Base-by-base conservation (phyloP, 2,888 invertebrate genomes). In the Melanostoma scalare region DNA sequence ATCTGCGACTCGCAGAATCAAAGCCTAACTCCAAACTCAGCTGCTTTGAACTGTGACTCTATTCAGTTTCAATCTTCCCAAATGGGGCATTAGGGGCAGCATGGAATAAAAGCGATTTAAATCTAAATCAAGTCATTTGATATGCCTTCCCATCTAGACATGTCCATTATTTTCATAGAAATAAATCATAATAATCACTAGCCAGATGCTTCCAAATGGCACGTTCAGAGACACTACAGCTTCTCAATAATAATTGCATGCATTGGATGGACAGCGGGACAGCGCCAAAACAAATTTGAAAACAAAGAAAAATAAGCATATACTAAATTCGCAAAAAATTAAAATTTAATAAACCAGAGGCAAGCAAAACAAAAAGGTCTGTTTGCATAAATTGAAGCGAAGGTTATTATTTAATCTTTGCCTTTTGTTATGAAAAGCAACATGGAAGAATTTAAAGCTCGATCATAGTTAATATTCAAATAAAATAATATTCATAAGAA, bases 11-110 rank as follows among this genome's bases (percentile, higher is more conserved):
- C 20, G 20, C 40, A n/a, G 50, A 50, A 50, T 50, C 50, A 50
- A 52, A 20, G 20, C 20, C 20, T 20, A 20, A 20, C 30, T 46
- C 20, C 9, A 6, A n/a, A 40, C 33, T 6, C 31, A 33, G 44
- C 55, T 20, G 36, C 6, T 48, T 38, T 33, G 46, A 31, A n/a
- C 10, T 61, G 55, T 40, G 61, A 52, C 46, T 61, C 55, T 68
- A 55, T 68, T 75, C 53, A 75, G 68, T 68, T 60, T 75, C 53
- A 68, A 68, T 67, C 44, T 75, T 2, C 6, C 36, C 61, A 9
- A 61, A 48, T 68, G 20, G 35, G n/a, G n/a, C 46, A 40, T 35
- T 8, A 35, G 20, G 20, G 20, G 9, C 3, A 50, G n/a, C 33
- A 10, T 3, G 9, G 30, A 4, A 38, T 30, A 31, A 63, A n/a